Base-by-base conservation (phyloP, 2,888 invertebrate genomes). In the Drosophila borborema region DNA sequence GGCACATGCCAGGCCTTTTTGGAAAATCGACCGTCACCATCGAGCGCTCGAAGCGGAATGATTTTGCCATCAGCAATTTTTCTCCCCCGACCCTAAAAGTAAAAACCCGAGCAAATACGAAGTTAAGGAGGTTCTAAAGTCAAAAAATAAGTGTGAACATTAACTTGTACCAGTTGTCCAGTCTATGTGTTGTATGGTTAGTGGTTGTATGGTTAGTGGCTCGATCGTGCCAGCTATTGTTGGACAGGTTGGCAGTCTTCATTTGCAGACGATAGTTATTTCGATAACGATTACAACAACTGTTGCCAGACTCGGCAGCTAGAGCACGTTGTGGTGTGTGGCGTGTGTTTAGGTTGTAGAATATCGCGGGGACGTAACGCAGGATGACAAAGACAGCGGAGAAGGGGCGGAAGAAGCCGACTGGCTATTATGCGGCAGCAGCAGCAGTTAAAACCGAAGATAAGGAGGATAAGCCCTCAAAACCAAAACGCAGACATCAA, bases 401-500 rank as follows among this genome's bases (percentile, higher is more conserved):
- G 7, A 77, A 82, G 23, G 77, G 40, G 62, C 86, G 78, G 61
- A 66, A 65, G 0, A 88, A 80, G 65, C 68, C 65, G 20, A 55
- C 56, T 40, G 2, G 90, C 3, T 90, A 90, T 46, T 90, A 89
- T 38, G 69, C 91, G 53, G 49, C 51, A 0, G 38, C 66, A 0
- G 41, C 64, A 0, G 69, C 72, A 4, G 65, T 60, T 8, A 72
- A 80, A 12, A 43, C 75, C 6, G 84, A 84, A 31, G 72, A 74
- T 36, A 73, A 73, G 9, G 43, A 55, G 23, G 80, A 84, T 0
- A 72, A 86, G 16, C 78, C 77, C 14, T 76, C 91, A 0, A 91
- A 92, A 72, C 54, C 83, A 0, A 89, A 81, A 40, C 81, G 79
- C 1, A 72, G 75, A 54, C 77, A 56, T 10, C 74, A 82, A 51